Conservation (phyloP, 2,797 vertebrate genomes). For the Carapus acus region DNA sequence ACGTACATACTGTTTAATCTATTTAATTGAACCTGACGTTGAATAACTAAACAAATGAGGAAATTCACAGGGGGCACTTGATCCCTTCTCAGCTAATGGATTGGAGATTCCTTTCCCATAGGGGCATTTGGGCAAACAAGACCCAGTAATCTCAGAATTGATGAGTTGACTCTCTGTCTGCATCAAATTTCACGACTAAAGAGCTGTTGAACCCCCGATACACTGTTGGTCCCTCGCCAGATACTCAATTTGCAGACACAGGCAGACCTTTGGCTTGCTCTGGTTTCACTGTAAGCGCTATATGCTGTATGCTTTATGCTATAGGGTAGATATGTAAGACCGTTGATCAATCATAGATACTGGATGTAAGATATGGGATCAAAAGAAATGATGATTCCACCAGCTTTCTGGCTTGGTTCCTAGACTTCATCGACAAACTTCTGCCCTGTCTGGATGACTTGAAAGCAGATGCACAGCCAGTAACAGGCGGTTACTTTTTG, state of each 20-base stretch:
- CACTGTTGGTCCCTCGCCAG: conserved; percentile 67
- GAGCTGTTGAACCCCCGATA: conserved; percentile 70
- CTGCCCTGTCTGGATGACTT: not conserved
- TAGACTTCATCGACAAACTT: not conserved
- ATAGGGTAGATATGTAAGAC: conserved; percentile 30
- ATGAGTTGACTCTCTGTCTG: conserved; percentile 66
- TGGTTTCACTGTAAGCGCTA: conserved; percentile 43
- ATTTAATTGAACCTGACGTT: conserved; percentile 75
- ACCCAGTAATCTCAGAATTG: conserved; percentile 73
- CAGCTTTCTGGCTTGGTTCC: conserved; percentile 9
- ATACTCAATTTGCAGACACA: conserved; percentile 62
- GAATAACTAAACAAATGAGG: conserved; percentile 77
- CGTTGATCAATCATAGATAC: conserved; percentile 24
- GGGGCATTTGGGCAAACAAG: conserved; percentile 72
- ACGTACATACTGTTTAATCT: conserved; percentile 61
- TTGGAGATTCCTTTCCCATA: conserved; percentile 73
- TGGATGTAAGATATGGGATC: conserved; percentile 18
- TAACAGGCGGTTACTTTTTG: not conserved
- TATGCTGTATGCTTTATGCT: conserved; percentile 25
- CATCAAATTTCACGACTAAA: conserved; percentile 73
- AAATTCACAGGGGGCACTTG: conserved; percentile 72
- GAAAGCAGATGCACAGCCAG: not conserved
- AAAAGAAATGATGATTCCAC: conserved; percentile 12
- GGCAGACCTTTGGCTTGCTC: conserved; percentile 35
- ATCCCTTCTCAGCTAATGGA: conserved; percentile 73